Conservation (phyloP, 2,888 invertebrate genomes). For the Thecophora atra region DNA sequence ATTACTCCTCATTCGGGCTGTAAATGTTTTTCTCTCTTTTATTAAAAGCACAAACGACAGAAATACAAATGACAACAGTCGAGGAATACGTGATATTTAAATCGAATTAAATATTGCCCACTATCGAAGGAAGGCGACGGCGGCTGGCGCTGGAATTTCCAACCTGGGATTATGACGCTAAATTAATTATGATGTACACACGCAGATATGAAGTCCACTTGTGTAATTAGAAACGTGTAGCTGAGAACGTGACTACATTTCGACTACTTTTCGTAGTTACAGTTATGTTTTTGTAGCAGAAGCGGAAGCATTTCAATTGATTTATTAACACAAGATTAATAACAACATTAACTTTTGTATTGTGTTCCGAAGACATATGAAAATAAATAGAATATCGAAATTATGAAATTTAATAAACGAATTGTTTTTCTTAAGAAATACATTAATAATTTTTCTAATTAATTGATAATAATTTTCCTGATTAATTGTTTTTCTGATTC, state of each 20-base stretch:
- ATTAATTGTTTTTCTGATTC: too few species aligned
- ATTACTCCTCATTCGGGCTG: too few species aligned
- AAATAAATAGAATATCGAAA: too few species aligned
- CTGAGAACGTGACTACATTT: conserved; percentile 24
- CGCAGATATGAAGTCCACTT: not conserved
- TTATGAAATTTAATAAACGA: too few species aligned
- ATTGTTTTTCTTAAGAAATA: too few species aligned
- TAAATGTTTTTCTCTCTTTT: not conserved
- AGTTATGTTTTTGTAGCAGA: not conserved
- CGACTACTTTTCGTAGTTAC: not conserved
- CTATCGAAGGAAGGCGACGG: too few species aligned
- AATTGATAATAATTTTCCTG: too few species aligned
- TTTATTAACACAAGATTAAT: too few species aligned
- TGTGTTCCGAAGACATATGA: too few species aligned
- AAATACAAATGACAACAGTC: not conserved
- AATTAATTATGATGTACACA: conserved; percentile 12
- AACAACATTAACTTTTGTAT: too few species aligned
- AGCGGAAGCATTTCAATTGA: not conserved
- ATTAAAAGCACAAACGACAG: not conserved
- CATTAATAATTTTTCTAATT: too few species aligned
- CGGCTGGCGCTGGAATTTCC: not conserved
- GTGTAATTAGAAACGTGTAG: conserved; percentile 28
- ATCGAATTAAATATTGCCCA: not conserved
- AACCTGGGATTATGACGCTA: not conserved
- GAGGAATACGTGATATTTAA: not conserved